phyloP scores from a whole-genome alignment of 2,797 vertebrate species.

The Danio albolineatus region DNA sequence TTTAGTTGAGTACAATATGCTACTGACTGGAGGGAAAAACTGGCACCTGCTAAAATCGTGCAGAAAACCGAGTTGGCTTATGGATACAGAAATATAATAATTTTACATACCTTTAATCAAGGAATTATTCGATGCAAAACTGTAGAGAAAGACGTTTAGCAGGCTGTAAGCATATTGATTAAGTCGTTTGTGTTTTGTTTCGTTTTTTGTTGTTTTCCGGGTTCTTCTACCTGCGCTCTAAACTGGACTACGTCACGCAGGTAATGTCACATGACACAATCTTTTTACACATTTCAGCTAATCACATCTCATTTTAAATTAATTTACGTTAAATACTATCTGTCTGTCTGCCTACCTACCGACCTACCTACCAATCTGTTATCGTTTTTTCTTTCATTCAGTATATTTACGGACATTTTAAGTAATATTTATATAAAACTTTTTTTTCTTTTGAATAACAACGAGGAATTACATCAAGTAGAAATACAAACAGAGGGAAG shows the following conservation, averaged over 20 bases:
- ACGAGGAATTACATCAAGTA: no score
- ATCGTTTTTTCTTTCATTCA: no score
- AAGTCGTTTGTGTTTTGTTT: no score
- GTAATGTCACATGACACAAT: conserved; percentile 5
- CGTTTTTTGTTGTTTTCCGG: not conserved
- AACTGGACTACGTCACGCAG: not conserved
- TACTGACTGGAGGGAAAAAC: not conserved
- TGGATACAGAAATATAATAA: not conserved
- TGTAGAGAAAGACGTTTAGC: not conserved
- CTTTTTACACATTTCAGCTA: not conserved
- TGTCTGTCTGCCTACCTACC: no score
- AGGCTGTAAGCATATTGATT: no score
- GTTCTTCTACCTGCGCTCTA: not conserved
- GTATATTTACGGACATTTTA: no score
- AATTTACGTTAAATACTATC: no score
- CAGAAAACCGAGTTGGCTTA: not conserved
- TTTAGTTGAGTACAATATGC: not conserved
- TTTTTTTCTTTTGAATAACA: no score
- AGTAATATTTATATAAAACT: no score
- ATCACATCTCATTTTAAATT: no score
- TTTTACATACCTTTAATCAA: conserved; percentile 10
- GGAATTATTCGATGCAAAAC: not conserved
- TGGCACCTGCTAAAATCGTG: not conserved
- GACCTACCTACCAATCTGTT: no score
- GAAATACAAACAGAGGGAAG: no score